Base-by-base conservation (phyloP, 2,888 invertebrate genomes). In the Azorinus chamasolen region DNA sequence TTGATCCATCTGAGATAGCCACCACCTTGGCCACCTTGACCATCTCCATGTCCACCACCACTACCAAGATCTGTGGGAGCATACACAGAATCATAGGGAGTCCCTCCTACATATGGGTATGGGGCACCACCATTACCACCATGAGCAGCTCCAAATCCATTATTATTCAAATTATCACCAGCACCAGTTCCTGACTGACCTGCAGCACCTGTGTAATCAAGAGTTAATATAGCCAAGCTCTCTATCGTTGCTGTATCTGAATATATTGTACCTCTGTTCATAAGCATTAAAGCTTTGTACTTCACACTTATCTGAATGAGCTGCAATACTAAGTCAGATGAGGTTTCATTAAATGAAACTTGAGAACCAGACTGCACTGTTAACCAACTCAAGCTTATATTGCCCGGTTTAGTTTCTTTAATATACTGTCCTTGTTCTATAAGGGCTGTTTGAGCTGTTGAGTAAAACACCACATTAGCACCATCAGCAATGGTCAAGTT, bases 101-200 rank as follows among this genome's bases (percentile, higher is more conserved):
- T 76, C 51, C 88, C 89, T 18, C 87, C 86, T 22, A 55, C 70
- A 3, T 65, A 16, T n/a, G 83, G 83, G 8, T 72, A 69, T 16
- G 81, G 81, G 16, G 85, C 85, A n/a, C 89, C 89, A 18, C 89
- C 89, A 70, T 89, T 87, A 12, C 89, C 89, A 25, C 89, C 89
- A 65, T 89, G 88, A 6, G 88, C 79, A 51, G 78, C 89, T 22
- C 89, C 89, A 64, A 73, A 82, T 20, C 88, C 89, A 39, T 58
- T 55, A n/a, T 37, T 54, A 25, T 66, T 63, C n/a, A 65, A 46
- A 2, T 82, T 78, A 8, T 27, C 58, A 20, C 83, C 85, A 37
- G 76, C 74, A 14, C 89, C 89, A 18, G 71, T 76, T 12, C 89
- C 89, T 18, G 41, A 14, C 46, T 77, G 82, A 14, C 69, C 62